Conservation (phyloP, 2,888 invertebrate species). For the Hololepta plana region DNA sequence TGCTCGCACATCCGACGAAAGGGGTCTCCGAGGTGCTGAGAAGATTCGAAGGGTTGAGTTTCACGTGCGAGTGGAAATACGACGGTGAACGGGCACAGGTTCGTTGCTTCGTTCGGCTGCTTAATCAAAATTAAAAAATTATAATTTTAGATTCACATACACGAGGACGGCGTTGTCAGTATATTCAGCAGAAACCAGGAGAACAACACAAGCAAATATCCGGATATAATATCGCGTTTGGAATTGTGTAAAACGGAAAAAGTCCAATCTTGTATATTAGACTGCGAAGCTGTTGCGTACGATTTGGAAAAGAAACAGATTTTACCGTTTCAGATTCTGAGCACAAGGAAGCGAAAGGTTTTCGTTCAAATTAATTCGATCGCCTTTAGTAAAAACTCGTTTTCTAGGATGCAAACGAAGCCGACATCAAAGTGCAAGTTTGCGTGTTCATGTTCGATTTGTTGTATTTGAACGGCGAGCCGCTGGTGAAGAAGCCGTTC, state of each 20-base stretch:
- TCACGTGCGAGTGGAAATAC: slow-evolving; percentile 99
- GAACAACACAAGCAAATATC: slow-evolving; percentile 87
- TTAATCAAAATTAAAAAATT: slow-evolving; percentile 2
- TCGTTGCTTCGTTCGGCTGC: not conserved
- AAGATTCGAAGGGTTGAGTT: slow-evolving; percentile 51
- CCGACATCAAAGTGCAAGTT: slow-evolving; percentile 58
- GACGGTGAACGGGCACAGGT: slow-evolving; percentile 97
- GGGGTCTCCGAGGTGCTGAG: slow-evolving; percentile 78
- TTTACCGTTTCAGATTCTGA: slow-evolving; percentile 90
- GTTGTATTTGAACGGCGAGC: slow-evolving; percentile 72
- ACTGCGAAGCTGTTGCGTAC: slow-evolving; percentile 96
- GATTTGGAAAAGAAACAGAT: slow-evolving; percentile 75
- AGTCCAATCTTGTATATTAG: slow-evolving; percentile 74
- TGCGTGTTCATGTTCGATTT: slow-evolving; percentile 96
- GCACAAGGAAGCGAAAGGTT: slow-evolving; percentile 88
- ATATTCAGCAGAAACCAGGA: slow-evolving; percentile 95
- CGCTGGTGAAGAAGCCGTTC: slow-evolving; percentile 67
- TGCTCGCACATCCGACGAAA: slow-evolving; percentile 96
- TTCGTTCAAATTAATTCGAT: slow-evolving; percentile 5
- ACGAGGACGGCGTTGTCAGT: slow-evolving; percentile 46
- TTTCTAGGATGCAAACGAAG: slow-evolving; percentile 48
- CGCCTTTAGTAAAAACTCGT: slow-evolving; percentile 6
- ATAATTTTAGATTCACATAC: slow-evolving; percentile 47
- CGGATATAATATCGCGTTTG: slow-evolving; percentile 71
- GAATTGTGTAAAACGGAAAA: slow-evolving; percentile 31